phyloP scores from a whole-genome alignment of 2,113 vertebrate species.

The Neodontobutis hainanensis region DNA sequence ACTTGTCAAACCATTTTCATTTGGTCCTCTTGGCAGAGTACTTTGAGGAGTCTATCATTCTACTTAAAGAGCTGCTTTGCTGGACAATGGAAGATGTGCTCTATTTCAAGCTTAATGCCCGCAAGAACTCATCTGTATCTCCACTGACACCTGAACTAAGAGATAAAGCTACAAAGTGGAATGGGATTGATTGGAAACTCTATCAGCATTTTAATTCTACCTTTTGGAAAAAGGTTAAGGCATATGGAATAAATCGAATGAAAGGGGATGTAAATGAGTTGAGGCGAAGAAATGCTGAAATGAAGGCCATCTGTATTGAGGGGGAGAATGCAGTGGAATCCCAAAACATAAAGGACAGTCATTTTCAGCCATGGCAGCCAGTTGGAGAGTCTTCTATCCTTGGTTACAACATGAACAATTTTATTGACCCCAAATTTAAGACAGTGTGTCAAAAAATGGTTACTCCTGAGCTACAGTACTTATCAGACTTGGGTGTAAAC shows the following conservation, averaged over 20 bases:
- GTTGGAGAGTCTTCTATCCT: conserved; percentile 89
- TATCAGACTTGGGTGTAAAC: conserved; percentile 87
- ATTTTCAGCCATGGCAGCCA: conserved; percentile 93
- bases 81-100: conserved; percentile 91
- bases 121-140: conserved; percentile 80
- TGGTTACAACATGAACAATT: conserved; percentile 91
- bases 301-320: conserved; percentile 86
- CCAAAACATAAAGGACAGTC: conserved; percentile 81
- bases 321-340: conserved; percentile 85
- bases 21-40: conserved; percentile 91
- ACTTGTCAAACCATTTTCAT: conserved; percentile 83
- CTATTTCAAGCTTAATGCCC: conserved; percentile 91
- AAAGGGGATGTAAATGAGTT: conserved; percentile 82
- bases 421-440: conserved; percentile 78
- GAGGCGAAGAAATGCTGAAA: conserved; percentile 82
- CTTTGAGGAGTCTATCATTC: conserved; percentile 93
- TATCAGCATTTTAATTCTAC: conserved; percentile 91
- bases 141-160: conserved; percentile 81
- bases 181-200: conserved; percentile 86
- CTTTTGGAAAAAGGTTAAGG: conserved; percentile 88
- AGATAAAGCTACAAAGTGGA: conserved; percentile 86
- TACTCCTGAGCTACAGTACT: conserved; percentile 93
- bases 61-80: conserved; percentile 90
- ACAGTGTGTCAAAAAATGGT: conserved; percentile 92
- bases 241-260: conserved; percentile 86